These are phyloP conservation scores for Stenopsyche tienmushanensis DNA, from an alignment of 1,140 invertebrate genomes.

Conservation along the genomic window DNA sequence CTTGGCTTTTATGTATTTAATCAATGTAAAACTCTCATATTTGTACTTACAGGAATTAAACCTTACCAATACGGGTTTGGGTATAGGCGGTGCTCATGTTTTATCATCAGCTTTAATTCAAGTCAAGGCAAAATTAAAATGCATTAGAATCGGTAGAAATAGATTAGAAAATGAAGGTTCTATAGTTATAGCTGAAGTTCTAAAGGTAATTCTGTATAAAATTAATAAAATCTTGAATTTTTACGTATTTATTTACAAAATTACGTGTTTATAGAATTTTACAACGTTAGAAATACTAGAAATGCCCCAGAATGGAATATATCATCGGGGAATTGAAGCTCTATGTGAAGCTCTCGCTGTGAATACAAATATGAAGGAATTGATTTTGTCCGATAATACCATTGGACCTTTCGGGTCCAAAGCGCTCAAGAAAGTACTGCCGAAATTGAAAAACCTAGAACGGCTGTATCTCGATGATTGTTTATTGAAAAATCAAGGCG, in stretches of 20 bases:
- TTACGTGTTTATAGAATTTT: slow-evolving; percentile 8
- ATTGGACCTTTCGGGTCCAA: slow-evolving; percentile 11
- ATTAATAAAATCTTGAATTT: background rate
- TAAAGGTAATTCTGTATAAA: slow-evolving; percentile 13
- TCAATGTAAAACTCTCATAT: no score
- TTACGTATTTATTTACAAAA: background rate
- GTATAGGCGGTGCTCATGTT: slow-evolving; percentile 17
- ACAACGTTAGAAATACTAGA: slow-evolving; percentile 12
- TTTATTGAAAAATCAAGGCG: slow-evolving; percentile 22
- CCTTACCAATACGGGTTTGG: slow-evolving; percentile 17
- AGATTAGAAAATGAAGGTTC: slow-evolving; percentile 17
- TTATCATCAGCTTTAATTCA: slow-evolving; percentile 2
- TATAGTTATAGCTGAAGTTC: slow-evolving; percentile 1
- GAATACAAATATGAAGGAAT: slow-evolving; percentile 8
- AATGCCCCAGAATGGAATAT: slow-evolving; percentile 23
- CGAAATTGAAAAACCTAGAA: background rate
- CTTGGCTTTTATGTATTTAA: background rate
- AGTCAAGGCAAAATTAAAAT: slow-evolving; percentile 1
- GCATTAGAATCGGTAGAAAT: slow-evolving; percentile 14
- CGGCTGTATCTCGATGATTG: slow-evolving; percentile 14
- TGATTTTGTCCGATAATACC: slow-evolving; percentile 19
- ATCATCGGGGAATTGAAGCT: slow-evolving; percentile 16
- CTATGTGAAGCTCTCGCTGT: background rate
- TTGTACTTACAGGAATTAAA: slow-evolving; percentile 17
- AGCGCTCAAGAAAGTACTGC: slow-evolving; percentile 10